Evolutionary conservation across 2,113 vertebrate genomes (phyloP), one percentile per base, ranked within the genome.

Genomic region (Sinosuthora webbiana): DNA sequence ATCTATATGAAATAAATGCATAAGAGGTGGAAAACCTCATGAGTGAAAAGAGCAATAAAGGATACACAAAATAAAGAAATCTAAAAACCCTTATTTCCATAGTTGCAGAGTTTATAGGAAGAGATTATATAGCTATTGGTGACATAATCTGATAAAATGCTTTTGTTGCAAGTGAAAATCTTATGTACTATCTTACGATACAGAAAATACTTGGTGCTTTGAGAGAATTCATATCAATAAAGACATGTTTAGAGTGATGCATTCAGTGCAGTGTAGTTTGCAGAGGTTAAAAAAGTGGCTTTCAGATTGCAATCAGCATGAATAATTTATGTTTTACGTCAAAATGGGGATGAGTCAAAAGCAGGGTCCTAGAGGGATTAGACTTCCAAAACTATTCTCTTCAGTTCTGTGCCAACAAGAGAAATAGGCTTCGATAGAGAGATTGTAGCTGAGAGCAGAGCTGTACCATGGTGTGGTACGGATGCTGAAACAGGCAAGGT

Each of bases 261-360:
- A 21, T 39, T 47, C 49, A 75, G 78, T 64, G 70, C 70, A 85
- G 37, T 47, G 42, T 33, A 52, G 87, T 83, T 77, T 73, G n/a
- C 85, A 69, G 52, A 62, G 76, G 31, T 45, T 74, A 60, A 64
- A 90, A 82, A 75, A 55, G 52, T 23, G 18, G 35, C 79, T 89
- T 91, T 93, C 69, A 70, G 76, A 85, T 89, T 81, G 56, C 73
- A 91, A 87, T 78, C 89, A 81, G 64, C 73, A 89, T 88, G 94
- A 92, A 91, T 94, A 93, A 94, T 93, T 88, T 89, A 92, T 1
- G 1, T 45, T 94, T 95, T 86, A 76, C 33, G 28, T 94, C 60
- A 95, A 74, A 83, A 79, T 19, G 31, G 24, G 44, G 41, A 28
- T 59, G 79, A 63, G 42, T 67, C 11, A 8, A 80, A 94, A 94